Evolutionary conservation across 2,797 vertebrate genomes (phyloP).

Genomic region (Paedocypris micromegethes): DNA sequence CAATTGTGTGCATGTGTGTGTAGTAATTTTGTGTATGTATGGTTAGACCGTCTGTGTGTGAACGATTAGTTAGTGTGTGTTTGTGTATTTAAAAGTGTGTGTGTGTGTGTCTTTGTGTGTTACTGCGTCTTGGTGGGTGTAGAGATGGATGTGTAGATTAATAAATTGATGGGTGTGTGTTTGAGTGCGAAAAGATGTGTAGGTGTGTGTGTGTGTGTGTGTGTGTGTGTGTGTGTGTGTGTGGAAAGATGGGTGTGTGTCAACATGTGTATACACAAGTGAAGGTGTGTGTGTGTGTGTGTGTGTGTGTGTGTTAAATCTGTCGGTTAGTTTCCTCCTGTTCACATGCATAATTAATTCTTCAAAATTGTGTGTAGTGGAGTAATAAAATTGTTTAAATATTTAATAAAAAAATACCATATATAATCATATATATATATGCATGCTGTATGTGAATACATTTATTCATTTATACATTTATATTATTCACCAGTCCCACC

Average conservation of each 20-base stretch:
- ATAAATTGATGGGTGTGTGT: background rate
- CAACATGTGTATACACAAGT: background rate
- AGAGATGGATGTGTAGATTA: background rate
- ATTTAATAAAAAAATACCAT: too few species aligned
- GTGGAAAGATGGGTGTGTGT: background rate
- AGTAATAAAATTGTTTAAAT: too few species aligned
- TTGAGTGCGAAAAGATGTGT: too few species aligned
- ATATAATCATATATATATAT: too few species aligned
- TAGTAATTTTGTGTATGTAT: background rate
- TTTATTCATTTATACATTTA: background rate
- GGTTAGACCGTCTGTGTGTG: background rate
- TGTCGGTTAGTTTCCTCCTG: conserved; percentile 3
- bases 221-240: too few species aligned
- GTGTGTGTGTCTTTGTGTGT: conserved; percentile 2
- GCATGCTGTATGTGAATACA: too few species aligned
- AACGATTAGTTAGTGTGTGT: background rate
- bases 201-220: too few species aligned
- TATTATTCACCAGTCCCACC: background rate
- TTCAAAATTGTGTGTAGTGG: too few species aligned
- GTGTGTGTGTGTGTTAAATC: background rate
- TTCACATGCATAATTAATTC: too few species aligned
- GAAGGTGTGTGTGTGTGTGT: background rate
- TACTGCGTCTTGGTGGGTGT: background rate
- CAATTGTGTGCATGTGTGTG: background rate
- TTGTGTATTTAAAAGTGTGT: background rate